A percentile compares a stretch with the other conserved stretches of the same genome.
These are phyloP conservation scores for Semicossyphus pulcher DNA, from an alignment of 2,113 vertebrate genomes.

Conservation along the genomic window DNA sequence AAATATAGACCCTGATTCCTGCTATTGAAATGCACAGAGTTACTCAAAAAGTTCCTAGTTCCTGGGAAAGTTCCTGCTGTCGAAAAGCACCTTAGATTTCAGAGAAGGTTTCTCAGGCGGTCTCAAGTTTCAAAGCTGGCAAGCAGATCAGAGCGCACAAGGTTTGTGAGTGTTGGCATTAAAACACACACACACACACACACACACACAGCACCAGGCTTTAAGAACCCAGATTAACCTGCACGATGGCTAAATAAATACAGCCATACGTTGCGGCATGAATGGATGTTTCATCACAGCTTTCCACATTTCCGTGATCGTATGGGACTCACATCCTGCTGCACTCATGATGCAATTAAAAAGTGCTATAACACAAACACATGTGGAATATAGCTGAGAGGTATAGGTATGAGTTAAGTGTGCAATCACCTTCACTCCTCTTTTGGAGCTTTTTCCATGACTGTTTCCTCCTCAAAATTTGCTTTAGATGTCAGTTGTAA, in stretches of 20 bases:
- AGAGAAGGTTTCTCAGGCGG: slow-evolving; percentile 41
- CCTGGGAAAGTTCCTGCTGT: too few species aligned
- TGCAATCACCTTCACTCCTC: slow-evolving; percentile 1
- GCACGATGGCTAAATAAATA: slow-evolving; percentile 78
- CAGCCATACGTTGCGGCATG: slow-evolving; percentile 68
- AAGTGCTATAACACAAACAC: slow-evolving; percentile 61
- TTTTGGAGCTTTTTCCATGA: slow-evolving; percentile 17
- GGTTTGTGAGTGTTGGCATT: slow-evolving; percentile 75
- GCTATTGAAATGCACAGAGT: too few species aligned
- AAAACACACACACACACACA: not conserved
- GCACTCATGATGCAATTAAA: slow-evolving; percentile 70
- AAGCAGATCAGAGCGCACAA: slow-evolving; percentile 61
- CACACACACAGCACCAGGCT: slow-evolving; percentile 56
- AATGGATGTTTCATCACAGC: slow-evolving; percentile 72
- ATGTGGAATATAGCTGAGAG: slow-evolving; percentile 31
- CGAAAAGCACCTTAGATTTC: too few species aligned
- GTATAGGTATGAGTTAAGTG: slow-evolving; percentile 7
- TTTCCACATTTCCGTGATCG: slow-evolving; percentile 61
- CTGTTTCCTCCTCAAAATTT: slow-evolving; percentile 6
- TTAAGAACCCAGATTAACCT: slow-evolving; percentile 76
- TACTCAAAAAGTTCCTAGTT: too few species aligned
- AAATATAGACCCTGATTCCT: too few species aligned
- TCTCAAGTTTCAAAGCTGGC: slow-evolving; percentile 77
- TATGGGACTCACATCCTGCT: slow-evolving; percentile 35
- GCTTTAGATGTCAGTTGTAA: slow-evolving; percentile 40